phyloP scores from a whole-genome alignment of 2,113 vertebrate species.

The Cnemophilus loriae region DNA sequence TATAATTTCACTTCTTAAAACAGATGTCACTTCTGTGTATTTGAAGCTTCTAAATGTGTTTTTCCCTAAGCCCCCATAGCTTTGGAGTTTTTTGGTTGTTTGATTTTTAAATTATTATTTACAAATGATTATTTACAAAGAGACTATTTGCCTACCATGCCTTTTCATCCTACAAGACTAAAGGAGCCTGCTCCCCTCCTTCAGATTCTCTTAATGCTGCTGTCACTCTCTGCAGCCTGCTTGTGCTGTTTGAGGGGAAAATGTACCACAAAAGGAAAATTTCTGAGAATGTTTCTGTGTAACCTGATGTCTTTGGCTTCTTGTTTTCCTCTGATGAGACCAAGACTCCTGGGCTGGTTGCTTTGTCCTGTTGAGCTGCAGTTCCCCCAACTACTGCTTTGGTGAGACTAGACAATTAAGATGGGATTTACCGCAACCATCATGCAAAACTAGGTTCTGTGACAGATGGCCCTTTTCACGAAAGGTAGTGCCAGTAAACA shows the following conservation, averaged over 20 bases:
- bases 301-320: neutral
- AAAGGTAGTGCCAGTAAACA: neutral
- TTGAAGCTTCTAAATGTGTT: neutral
- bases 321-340: neutral
- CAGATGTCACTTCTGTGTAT: neutral
- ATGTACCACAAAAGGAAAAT: neutral
- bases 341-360: neutral
- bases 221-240: neutral
- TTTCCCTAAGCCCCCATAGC: neutral
- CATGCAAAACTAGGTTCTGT: neutral
- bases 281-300: neutral
- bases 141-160: neutral
- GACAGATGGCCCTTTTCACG: neutral
- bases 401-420: neutral
- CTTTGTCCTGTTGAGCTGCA: neutral
- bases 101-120: neutral
- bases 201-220: neutral
- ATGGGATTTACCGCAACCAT: neutral
- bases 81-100: neutral
- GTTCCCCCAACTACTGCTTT: neutral
- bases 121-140: neutral
- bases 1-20: neutral
- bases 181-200: neutral
- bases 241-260: fast-evolving
- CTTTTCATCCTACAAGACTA: neutral